These are phyloP conservation scores for Crocuta crocuta DNA, from an alignment of 2,113 vertebrate genomes.

Conservation along the genomic window DNA sequence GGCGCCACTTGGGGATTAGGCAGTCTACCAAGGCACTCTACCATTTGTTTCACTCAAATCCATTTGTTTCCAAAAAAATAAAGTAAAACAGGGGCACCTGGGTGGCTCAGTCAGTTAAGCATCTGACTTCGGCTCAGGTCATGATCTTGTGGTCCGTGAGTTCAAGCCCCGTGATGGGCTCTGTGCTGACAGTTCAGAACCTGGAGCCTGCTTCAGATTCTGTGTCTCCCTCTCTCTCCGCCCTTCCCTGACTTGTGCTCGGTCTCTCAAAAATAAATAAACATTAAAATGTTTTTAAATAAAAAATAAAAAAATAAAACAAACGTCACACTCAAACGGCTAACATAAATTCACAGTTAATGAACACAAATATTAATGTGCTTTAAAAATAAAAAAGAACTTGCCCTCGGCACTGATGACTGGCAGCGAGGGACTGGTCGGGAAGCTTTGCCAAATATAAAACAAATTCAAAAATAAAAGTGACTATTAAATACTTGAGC, in stretches of 20 bases:
- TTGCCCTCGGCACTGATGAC: not conserved
- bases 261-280: too few relatives aligned
- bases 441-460: slow-evolving; percentile 33
- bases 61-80: not conserved
- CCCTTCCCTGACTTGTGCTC: too few relatives aligned
- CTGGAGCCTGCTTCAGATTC: too few relatives aligned
- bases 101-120: too few relatives aligned
- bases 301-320: not conserved
- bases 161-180: too few relatives aligned
- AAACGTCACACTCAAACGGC: not conserved
- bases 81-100: not conserved
- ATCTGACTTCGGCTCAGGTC: too few relatives aligned
- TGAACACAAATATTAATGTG: not conserved
- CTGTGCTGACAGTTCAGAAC: too few relatives aligned
- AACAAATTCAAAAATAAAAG: slow-evolving; percentile 72
- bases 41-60: not conserved
- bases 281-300: too few relatives aligned
- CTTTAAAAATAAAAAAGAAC: not conserved
- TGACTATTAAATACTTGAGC: slow-evolving; percentile 64
- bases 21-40: not conserved
- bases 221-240: too few relatives aligned
- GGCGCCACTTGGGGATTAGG: not conserved
- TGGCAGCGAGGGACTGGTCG: not conserved
- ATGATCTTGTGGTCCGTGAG: too few relatives aligned
- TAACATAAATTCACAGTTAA: not conserved